A percentile compares a stretch with the other conserved stretches of the same genome.
Evolutionary conservation across 2,888 invertebrate genomes (phyloP).

Genomic region (Acronicta leporina): DNA sequence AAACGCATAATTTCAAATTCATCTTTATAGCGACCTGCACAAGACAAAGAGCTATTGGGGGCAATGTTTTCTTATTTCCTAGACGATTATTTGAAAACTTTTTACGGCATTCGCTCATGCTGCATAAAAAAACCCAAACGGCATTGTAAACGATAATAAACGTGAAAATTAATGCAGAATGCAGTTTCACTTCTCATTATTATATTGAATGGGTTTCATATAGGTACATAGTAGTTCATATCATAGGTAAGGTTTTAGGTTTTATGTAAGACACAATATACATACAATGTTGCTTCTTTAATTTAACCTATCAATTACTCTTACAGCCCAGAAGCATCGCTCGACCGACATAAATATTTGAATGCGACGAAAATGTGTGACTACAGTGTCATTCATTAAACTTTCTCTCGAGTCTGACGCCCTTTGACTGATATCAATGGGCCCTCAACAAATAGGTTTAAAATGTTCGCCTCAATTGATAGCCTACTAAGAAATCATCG

Average conservation of each 20-base stretch:
- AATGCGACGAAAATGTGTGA: constrained; percentile 63
- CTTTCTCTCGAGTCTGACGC: constrained; percentile 69
- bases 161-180: background rate
- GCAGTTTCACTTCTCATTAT: background rate
- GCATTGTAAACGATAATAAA: constrained; percentile 3
- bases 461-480: constrained; percentile 58
- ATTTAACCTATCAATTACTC: constrained; percentile 41
- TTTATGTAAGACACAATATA: too few relatives aligned
- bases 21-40: constrained; percentile 6
- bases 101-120: constrained; percentile 2
- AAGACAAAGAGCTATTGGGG: constrained; percentile 33
- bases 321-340: constrained; percentile 52
- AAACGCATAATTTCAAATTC: constrained; percentile 29
- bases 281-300: constrained; percentile 8
- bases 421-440: constrained; percentile 65
- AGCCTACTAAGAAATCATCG: constrained; percentile 54
- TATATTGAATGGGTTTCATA: background rate
- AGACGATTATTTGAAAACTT: constrained; percentile 14
- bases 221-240: too few relatives aligned
- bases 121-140: background rate
- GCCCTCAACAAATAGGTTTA: constrained; percentile 61
- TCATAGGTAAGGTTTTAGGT: too few relatives aligned
- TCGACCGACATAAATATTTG: constrained; percentile 64
- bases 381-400: constrained; percentile 67
- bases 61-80: constrained; percentile 14